Percentiles rank a stretch among this genome's conserved stretches.
phyloP scores from a whole-genome alignment of 2,888 invertebrate genomes.

The Elysia crispata region DNA sequence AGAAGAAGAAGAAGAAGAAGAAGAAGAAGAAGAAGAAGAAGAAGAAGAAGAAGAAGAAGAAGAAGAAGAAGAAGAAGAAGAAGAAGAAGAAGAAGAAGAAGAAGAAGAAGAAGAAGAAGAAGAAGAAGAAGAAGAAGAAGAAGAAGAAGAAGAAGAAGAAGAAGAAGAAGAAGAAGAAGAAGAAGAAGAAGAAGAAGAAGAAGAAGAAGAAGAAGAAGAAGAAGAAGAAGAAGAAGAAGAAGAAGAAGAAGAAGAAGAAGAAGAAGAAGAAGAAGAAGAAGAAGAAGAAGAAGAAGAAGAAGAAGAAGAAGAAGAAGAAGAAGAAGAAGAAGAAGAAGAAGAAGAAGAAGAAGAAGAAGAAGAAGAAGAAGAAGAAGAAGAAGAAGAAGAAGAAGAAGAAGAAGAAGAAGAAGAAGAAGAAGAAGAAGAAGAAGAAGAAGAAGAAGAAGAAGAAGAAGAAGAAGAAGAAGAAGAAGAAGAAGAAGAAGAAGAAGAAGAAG shows the following conservation, averaged over 20 bases:
- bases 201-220: background rate
- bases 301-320: background rate
- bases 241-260: background rate
- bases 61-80: too few relatives aligned
- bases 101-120: too few relatives aligned
- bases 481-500: conserved; percentile 22
- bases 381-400: conserved; percentile 5
- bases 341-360: background rate
- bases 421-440: conserved; percentile 21
- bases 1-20: conserved; percentile 14
- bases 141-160: background rate
- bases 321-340: background rate
- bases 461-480: conserved; percentile 21
- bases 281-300: background rate
- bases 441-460: background rate
- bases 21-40: conserved; percentile 3
- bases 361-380: background rate
- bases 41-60: too few relatives aligned
- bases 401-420: background rate
- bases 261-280: background rate
- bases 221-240: background rate
- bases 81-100: too few relatives aligned
- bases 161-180: background rate
- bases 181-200: background rate
- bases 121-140: too few relatives aligned